These are phyloP conservation scores for Mormoops blainvillei DNA, from an alignment of 2,113 vertebrate species.

Conservation along the genomic window DNA sequence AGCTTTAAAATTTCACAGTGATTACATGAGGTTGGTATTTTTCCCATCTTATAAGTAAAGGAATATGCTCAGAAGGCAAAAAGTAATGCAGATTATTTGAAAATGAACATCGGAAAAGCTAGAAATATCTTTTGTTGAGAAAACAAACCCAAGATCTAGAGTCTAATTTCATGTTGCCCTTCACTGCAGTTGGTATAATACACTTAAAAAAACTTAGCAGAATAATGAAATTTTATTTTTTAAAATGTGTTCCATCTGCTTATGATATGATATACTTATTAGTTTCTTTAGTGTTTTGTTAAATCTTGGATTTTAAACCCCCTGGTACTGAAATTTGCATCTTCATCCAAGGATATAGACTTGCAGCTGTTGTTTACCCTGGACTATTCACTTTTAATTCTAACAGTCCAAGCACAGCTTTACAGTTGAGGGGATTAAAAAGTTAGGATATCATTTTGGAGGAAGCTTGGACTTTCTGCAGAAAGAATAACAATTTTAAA, in stretches of 20 bases:
- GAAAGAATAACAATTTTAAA: slow-evolving; percentile 51
- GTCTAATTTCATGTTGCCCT: not conserved
- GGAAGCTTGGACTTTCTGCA: slow-evolving; percentile 25
- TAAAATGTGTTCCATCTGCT: not conserved
- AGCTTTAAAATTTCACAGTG: not conserved
- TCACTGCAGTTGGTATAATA: not conserved
- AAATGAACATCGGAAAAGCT: not conserved
- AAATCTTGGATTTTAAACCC: slow-evolving; percentile 29
- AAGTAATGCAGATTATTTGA: not conserved
- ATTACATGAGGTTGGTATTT: not conserved
- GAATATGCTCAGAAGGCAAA: not conserved
- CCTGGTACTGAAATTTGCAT: not conserved
- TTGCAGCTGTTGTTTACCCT: slow-evolving; percentile 27
- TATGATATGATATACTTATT: not conserved
- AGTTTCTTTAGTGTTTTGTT: not conserved
- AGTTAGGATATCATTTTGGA: slow-evolving; percentile 39
- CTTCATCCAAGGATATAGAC: slow-evolving; percentile 18
- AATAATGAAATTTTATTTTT: not conserved
- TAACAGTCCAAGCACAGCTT: not conserved
- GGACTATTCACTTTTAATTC: not conserved
- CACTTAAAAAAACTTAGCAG: not conserved
- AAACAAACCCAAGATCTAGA: not conserved
- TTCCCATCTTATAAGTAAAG: not conserved
- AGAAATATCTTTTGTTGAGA: not conserved
- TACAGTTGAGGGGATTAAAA: slow-evolving; percentile 41